Percentiles rank a stretch among this genome's conserved stretches.
These are phyloP conservation scores for Dendrolimus houi DNA, from an alignment of 2,888 invertebrate species.

Conservation along the genomic window DNA sequence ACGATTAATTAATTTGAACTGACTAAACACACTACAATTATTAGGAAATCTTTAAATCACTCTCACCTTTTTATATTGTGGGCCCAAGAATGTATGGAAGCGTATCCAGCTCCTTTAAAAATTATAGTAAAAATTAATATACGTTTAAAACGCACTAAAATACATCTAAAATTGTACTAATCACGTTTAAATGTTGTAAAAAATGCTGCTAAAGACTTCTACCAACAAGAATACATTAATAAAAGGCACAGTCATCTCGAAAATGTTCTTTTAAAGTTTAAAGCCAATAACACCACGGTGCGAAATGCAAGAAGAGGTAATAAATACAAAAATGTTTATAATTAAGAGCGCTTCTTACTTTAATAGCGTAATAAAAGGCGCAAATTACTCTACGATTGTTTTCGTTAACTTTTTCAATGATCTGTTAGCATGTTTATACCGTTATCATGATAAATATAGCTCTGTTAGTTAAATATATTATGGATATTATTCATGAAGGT, in stretches of 20 bases:
- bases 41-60: too few species aligned
- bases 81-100: too few species aligned
- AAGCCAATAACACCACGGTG: constrained; percentile 4
- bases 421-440: constrained; percentile 13
- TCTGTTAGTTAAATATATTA: not conserved
- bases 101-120: too few species aligned
- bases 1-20: too few species aligned
- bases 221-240: not conserved
- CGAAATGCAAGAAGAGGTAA: constrained; percentile 33
- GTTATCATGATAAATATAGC: constrained; percentile 8
- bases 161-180: too few species aligned
- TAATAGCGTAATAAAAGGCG: constrained; percentile 56
- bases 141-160: too few species aligned
- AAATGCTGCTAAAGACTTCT: too few species aligned
- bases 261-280: constrained; percentile 15
- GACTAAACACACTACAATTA: too few species aligned
- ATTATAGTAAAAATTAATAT: too few species aligned
- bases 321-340: constrained; percentile 57
- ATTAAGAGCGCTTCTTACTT: constrained; percentile 53
- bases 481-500: not conserved
- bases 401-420: constrained; percentile 27
- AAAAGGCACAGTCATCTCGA: constrained; percentile 13
- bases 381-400: constrained; percentile 44
- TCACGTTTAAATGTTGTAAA: too few species aligned
- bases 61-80: too few species aligned